A percentile compares a stretch with the other conserved stretches of the same genome.
These are phyloP conservation scores for Osmoderma eremita DNA, from an alignment of 2,888 invertebrate genomes.

Conservation along the genomic window DNA sequence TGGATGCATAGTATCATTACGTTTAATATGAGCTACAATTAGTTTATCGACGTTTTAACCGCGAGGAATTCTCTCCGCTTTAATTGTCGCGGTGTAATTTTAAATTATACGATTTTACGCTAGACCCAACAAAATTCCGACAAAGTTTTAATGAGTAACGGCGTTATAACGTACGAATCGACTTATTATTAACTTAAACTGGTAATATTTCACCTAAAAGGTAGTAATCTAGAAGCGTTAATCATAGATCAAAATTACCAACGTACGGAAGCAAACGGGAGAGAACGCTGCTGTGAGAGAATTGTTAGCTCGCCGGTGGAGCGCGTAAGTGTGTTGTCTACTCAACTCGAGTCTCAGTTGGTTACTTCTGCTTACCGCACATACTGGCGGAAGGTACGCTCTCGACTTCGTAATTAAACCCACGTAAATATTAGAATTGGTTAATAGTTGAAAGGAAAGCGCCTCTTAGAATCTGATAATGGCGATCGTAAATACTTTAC, in stretches of 20 bases:
- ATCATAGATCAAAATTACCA: constrained; percentile 27
- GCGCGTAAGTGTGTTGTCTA: too few species aligned
- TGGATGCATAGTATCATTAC: neutral
- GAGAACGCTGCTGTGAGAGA: neutral
- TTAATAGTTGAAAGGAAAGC: constrained; percentile 45
- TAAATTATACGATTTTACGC: constrained; percentile 24
- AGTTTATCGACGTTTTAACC: constrained; percentile 15
- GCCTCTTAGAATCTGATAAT: constrained; percentile 46
- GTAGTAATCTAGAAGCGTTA: constrained; percentile 30
- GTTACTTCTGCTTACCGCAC: neutral
- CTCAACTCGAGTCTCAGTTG: too few species aligned
- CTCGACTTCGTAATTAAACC: constrained; percentile 44
- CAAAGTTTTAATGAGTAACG: constrained; percentile 20
- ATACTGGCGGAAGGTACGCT: constrained; percentile 4
- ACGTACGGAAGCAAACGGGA: constrained; percentile 15
- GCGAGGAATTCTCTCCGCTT: constrained; percentile 13
- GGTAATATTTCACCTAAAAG: constrained; percentile 26
- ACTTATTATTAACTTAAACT: constrained; percentile 30
- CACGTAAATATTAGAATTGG: constrained; percentile 47
- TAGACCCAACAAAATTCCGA: neutral
- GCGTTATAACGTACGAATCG: constrained; percentile 18
- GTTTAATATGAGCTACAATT: constrained; percentile 6
- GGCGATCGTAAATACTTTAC: constrained; percentile 45
- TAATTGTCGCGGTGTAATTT: constrained; percentile 21
- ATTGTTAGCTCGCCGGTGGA: too few species aligned